phyloP scores from a whole-genome alignment of 2,113 vertebrate species.

The Tapirus terrestris region DNA sequence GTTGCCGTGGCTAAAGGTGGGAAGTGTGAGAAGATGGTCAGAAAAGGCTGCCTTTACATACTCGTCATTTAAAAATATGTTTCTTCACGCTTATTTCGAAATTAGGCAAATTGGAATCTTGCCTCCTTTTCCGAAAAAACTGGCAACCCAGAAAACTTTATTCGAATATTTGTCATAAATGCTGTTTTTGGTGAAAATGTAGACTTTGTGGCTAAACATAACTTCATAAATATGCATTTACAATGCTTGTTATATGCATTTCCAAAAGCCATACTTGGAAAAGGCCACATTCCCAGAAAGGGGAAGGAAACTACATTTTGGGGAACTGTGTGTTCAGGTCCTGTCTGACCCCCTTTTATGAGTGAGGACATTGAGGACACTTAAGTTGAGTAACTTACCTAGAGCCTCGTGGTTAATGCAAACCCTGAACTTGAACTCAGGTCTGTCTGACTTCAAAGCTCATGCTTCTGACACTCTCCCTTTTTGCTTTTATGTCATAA shows the following conservation, averaged over 20 bases:
- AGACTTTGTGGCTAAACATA: conserved; percentile 60
- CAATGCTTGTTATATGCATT: not conserved
- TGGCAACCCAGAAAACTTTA: conserved; percentile 43
- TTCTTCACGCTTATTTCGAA: not conserved
- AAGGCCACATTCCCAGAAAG: conserved; percentile 35
- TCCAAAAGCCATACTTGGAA: conserved; percentile 42
- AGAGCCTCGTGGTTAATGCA: not conserved
- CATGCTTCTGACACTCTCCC: not conserved
- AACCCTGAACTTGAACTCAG: not conserved
- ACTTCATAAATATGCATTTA: conserved; percentile 55
- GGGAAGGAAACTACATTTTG: not conserved
- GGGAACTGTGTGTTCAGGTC: not conserved
- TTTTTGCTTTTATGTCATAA: not conserved
- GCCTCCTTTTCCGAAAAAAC: conserved; percentile 24
- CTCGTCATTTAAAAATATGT: conserved; percentile 6
- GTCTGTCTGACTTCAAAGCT: not conserved
- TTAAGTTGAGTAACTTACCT: not conserved
- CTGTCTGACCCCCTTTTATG: not conserved
- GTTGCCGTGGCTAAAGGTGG: not conserved
- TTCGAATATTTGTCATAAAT: conserved; percentile 62
- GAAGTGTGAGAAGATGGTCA: not conserved
- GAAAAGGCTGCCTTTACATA: not conserved
- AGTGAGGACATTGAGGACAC: not conserved
- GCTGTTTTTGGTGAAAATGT: conserved; percentile 62
- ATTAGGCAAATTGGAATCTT: not conserved